Conservation (phyloP, 2,888 invertebrate genomes). For the Adelognathus sp. region DNA sequence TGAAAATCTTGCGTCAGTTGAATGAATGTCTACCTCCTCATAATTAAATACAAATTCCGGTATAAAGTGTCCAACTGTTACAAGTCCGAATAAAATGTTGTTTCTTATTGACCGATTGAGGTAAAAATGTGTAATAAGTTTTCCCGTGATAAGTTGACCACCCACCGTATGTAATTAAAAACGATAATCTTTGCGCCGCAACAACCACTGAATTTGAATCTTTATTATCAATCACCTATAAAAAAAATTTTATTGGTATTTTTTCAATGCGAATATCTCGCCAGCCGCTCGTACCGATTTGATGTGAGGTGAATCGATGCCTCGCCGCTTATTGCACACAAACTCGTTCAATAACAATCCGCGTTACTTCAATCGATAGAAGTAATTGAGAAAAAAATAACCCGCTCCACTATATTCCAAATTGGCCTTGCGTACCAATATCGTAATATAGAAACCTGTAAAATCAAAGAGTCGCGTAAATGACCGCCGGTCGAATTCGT, state of each 20-base stretch:
- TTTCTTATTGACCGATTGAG: not conserved
- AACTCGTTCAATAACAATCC: not conserved
- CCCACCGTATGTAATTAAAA: not conserved
- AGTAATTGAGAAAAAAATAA: not conserved
- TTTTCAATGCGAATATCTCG: not conserved
- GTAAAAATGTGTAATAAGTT: no score
- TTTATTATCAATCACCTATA: not conserved
- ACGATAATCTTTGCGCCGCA: not conserved
- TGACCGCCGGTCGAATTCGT: not conserved
- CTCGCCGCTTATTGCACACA: not conserved
- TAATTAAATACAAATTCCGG: not conserved
- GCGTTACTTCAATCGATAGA: not conserved
- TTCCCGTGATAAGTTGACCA: not conserved
- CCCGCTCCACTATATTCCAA: not conserved
- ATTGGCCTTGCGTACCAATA: constrained; percentile 4
- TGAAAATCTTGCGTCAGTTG: not conserved
- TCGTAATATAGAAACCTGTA: not conserved
- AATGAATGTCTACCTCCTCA: not conserved
- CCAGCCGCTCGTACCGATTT: not conserved
- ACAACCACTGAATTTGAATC: not conserved
- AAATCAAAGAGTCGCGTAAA: not conserved
- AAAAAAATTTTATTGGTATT: not conserved
- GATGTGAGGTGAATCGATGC: constrained; percentile 2
- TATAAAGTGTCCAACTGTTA: not conserved
- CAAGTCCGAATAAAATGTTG: not conserved